Percentiles rank a stretch among this genome's conserved stretches.
These are phyloP conservation scores for Dasypolia templi DNA, from an alignment of 2,888 invertebrate genomes.

Conservation along the genomic window DNA sequence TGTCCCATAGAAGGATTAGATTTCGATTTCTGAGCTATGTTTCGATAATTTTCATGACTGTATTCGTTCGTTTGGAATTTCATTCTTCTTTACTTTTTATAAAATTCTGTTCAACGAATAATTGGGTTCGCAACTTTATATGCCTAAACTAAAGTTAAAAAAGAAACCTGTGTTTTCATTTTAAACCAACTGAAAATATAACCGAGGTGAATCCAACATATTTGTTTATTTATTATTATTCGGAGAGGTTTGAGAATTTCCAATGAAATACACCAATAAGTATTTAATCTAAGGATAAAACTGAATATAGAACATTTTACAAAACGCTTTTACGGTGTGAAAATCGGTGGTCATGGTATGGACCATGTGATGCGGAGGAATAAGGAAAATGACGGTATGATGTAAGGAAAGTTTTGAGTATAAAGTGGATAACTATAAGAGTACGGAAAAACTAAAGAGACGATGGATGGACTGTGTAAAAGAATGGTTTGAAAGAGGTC, in stretches of 20 bases:
- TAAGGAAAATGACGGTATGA: too few species aligned
- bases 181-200: too few species aligned
- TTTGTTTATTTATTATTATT: conserved; percentile 1
- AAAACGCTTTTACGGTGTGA: too few species aligned
- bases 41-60: not conserved
- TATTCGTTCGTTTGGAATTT: not conserved
- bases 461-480: too few species aligned
- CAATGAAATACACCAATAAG: not conserved
- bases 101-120: not conserved
- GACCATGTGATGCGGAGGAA: too few species aligned
- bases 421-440: too few species aligned
- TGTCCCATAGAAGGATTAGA: not conserved
- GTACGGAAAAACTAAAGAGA: too few species aligned
- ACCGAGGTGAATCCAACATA: not conserved
- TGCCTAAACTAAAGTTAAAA: not conserved
- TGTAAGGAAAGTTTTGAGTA: too few species aligned
- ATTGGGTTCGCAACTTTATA: not conserved
- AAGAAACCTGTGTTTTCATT: not conserved
- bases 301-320: too few species aligned
- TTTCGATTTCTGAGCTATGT: not conserved
- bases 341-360: too few species aligned
- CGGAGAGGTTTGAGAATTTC: not conserved
- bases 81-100: not conserved
- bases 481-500: too few species aligned
- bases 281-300: not conserved